These are phyloP conservation scores for Caenorhabditis imperialis DNA, from an alignment of 2,888 invertebrate species.

Conservation along the genomic window DNA sequence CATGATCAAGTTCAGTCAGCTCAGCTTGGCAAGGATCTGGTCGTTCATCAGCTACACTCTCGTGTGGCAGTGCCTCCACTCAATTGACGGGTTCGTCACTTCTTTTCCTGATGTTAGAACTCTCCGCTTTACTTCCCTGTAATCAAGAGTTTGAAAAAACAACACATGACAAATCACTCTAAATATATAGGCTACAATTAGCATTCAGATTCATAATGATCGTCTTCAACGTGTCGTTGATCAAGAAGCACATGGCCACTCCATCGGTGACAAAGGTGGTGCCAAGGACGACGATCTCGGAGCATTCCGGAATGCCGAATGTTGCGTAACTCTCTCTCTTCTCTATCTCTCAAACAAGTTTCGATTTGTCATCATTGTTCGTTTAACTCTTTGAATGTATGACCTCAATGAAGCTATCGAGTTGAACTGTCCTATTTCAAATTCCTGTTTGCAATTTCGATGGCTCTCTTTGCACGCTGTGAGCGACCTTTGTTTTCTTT, in stretches of 20 bases:
- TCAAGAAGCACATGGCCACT: constrained; percentile 4
- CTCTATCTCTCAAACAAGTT: background rate
- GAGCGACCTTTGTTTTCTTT: background rate
- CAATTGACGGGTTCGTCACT: constrained; percentile 37
- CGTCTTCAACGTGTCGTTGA: constrained; percentile 38
- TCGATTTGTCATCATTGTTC: background rate
- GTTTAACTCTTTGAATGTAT: background rate
- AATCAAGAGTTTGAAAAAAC: no score
- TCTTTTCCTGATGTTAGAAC: no score
- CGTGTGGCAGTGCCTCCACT: constrained; percentile 37
- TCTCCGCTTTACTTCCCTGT: no score
- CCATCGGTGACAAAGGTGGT: background rate
- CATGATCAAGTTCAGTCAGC: constrained; percentile 27
- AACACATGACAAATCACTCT: no score
- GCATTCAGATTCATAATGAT: constrained; percentile 47
- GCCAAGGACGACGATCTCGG: constrained; percentile 14
- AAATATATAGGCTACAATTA: no score
- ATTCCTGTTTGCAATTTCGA: no score
- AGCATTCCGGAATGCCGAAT: constrained; percentile 12
- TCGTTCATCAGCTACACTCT: constrained; percentile 36
- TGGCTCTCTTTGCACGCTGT: no score
- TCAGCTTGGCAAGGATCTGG: constrained; percentile 23
- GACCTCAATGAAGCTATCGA: no score
- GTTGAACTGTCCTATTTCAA: no score
- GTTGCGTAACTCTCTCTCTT: background rate